Evolutionary conservation across 1,140 invertebrate species (phyloP).

Genomic region (Drosophila tristis): DNA sequence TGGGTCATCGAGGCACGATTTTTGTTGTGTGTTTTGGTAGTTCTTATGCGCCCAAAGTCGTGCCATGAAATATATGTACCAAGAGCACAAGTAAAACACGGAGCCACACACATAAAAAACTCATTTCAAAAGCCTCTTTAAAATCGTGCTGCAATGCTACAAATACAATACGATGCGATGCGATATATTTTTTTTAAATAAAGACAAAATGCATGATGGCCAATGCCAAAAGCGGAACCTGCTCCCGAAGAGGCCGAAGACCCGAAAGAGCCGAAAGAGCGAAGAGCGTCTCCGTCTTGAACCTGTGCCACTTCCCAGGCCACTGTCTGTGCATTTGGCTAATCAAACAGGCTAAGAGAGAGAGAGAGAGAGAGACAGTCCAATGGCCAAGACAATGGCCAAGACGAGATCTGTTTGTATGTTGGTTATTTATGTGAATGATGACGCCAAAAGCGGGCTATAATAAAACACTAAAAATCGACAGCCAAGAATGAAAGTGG

Average conservation of each 20-base stretch:
- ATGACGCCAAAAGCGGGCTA: conserved; percentile 55
- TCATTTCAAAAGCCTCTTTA: conserved; percentile 21
- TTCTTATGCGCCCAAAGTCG: conserved; percentile 59
- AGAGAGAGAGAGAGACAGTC: conserved; percentile 15
- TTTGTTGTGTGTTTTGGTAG: conserved; percentile 38
- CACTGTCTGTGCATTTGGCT: conserved; percentile 19
- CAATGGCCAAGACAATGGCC: conserved; percentile 7
- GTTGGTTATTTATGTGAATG: conserved; percentile 21
- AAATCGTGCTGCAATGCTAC: conserved; percentile 64
- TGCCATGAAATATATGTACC: conserved; percentile 48
- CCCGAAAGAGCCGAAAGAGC: no score
- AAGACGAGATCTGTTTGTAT: background rate
- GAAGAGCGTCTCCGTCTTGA: background rate
- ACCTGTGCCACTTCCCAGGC: conserved; percentile 59
- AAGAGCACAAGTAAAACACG: conserved; percentile 18
- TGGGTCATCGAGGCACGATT: conserved; percentile 63
- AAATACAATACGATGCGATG: conserved; percentile 28
- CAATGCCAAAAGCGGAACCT: conserved; percentile 62
- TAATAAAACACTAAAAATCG: conserved; percentile 59
- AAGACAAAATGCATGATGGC: conserved; percentile 15
- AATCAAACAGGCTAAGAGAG: conserved; percentile 34
- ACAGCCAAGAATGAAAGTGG: conserved; percentile 69
- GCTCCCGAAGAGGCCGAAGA: conserved; percentile 4
- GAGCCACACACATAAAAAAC: no score
- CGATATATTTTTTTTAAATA: conserved; percentile 42